Conservation (phyloP, 1,140 invertebrate genomes). For the Contarinia nasturtii region DNA sequence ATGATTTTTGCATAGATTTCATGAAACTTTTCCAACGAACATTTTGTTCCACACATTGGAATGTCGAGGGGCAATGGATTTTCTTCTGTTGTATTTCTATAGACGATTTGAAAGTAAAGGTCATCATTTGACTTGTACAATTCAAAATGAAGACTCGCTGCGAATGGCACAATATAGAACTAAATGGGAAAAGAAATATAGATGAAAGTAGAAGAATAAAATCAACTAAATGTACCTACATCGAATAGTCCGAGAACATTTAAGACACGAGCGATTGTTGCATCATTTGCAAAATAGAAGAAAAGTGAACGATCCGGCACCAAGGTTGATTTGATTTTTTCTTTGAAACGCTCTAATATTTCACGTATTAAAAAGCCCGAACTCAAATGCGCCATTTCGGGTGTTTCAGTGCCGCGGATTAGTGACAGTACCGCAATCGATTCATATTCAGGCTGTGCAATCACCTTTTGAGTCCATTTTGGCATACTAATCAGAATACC, state of each 20-base stretch:
- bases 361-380: constrained; percentile 44
- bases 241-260: constrained; percentile 55
- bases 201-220: background rate
- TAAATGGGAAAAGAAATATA: constrained; percentile 6
- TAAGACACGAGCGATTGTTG: constrained; percentile 56
- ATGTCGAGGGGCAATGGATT: constrained; percentile 30
- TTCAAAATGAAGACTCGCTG: constrained; percentile 52
- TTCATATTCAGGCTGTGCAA: constrained; percentile 25
- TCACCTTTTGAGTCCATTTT: constrained; percentile 42
- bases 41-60: constrained; percentile 35
- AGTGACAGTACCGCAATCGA: constrained; percentile 27
- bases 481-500: too few relatives aligned
- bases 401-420: too few relatives aligned
- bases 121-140: constrained; percentile 26
- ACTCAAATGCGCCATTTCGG: constrained; percentile 29
- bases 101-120: constrained; percentile 30
- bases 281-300: constrained; percentile 68
- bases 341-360: constrained; percentile 35
- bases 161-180: constrained; percentile 47
- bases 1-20: constrained; percentile 28
- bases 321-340: constrained; percentile 22
- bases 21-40: constrained; percentile 34
- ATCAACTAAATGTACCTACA: constrained; percentile 8
- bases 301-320: constrained; percentile 38
- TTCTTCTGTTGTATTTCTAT: constrained; percentile 35